A percentile compares a stretch with the other conserved stretches of the same genome.
Conservation (phyloP, 2,113 vertebrate genomes). For the Baryphthengus martii region DNA sequence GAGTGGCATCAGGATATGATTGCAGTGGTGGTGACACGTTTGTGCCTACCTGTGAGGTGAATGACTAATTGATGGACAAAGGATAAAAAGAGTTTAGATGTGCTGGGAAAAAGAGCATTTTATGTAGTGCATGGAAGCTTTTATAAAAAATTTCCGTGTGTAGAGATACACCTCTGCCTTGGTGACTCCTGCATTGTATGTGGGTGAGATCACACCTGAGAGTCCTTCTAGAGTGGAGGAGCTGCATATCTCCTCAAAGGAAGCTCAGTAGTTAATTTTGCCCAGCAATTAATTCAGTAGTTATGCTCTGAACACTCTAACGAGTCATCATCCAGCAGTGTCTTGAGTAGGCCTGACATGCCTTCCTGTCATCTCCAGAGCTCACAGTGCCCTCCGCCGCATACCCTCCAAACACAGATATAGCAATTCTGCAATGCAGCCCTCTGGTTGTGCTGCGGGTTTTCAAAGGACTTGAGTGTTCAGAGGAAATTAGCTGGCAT, state of each 20-base stretch:
- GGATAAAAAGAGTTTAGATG: neutral
- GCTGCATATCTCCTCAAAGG: neutral
- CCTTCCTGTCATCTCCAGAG: neutral
- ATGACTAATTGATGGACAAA: neutral
- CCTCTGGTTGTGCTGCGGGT: neutral
- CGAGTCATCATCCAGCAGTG: neutral
- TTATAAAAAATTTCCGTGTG: neutral
- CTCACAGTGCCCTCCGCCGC: accelerated
- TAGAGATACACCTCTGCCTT: neutral
- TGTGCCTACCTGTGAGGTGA: neutral
- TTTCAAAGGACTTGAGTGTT: neutral
- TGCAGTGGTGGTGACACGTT: accelerated
- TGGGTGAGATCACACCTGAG: neutral
- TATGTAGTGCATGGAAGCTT: neutral
- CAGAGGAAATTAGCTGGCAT: neutral
- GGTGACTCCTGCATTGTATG: neutral
- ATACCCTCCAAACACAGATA: accelerated
- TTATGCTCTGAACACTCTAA: neutral
- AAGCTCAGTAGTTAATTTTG: neutral
- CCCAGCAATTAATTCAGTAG: neutral
- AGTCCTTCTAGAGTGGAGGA: neutral
- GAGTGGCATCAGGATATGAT: neutral
- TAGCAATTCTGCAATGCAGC: neutral
- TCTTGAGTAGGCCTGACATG: neutral
- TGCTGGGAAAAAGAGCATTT: neutral